Evolutionary conservation across 2,797 vertebrate species (phyloP), one percentile per base, ranked within the genome.

Genomic region (Acanthopagrus latus): DNA sequence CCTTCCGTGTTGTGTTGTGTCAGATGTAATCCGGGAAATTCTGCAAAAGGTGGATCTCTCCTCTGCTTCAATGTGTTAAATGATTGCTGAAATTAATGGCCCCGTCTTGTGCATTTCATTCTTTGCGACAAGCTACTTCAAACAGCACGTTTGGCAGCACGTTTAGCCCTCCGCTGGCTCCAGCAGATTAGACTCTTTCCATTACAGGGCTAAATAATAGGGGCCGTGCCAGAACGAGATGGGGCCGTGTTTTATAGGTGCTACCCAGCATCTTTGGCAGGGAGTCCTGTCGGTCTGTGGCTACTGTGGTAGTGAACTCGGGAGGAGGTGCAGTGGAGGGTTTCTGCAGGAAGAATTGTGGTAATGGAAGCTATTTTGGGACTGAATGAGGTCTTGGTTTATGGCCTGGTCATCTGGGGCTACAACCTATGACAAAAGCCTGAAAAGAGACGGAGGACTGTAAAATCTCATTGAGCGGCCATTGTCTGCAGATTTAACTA

Each of bases 201-300:
- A 92, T 93, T 88, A 92, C 84, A 4, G 75, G 84, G 70, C 76
- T 86, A 89, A 93, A 93, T 91, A 89, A 94, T 87, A 89, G 88
- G 81, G 89, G 80, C 79, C 25, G 54, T 38, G 20, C 73, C 74
- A 74, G 86, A 87, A 80, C 33, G 76, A 89, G 87, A 88, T 68
- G 84, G 85, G 89, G 82, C 66, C 74, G 5, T 65, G 80, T 85
- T 93, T 93, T 92, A 93, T 92, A 91, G 88, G 89, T 92, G 91
- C 89, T 90, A 90, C 87, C 84, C 77, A 80, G 80, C 72, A 85
- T 62, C 88, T 84, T 81, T 92, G 88, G 88, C 90, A 85, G 73
- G 57, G 71, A 82, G 66, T 80, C 81, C 62, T 78, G 69, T 76
- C 80, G 84, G 56, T 80, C 82, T 86, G 89, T 78, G 92, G 91